Conservation (phyloP, 2,888 invertebrate species). For the Pristionchus maxplancki region DNA sequence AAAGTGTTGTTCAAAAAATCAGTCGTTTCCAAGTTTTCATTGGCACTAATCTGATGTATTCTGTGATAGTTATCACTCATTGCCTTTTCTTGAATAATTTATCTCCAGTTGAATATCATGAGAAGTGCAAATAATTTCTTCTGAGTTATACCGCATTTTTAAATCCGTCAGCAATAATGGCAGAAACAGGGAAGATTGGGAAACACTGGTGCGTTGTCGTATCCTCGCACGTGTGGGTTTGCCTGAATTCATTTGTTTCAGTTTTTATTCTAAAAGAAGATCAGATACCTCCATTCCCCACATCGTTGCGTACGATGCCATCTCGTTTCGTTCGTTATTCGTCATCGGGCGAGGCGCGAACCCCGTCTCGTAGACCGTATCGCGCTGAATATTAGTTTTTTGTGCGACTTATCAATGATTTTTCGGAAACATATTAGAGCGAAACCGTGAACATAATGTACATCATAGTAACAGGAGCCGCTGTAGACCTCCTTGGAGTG, state of each 20-base stretch:
- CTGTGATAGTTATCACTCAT: no score
- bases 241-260: background rate
- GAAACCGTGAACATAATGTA: background rate
- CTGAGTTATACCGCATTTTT: no score
- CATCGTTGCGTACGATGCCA: background rate
- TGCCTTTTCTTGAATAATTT: no score
- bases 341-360: background rate
- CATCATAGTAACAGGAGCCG: background rate
- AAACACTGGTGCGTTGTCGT: background rate
- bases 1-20: no score
- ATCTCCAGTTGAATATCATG: no score
- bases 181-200: background rate
- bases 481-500: background rate
- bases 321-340: background rate
- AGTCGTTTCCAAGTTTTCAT: no score
- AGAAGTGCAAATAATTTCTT: no score
- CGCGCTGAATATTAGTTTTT: background rate
- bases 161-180: background rate
- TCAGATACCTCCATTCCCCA: background rate
- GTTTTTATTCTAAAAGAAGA: background rate
- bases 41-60: no score
- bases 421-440: no score
- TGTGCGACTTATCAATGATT: no score
- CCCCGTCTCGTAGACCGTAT: background rate
- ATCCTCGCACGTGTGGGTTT: background rate